Conservation (phyloP, 2,113 vertebrate species). For the Glareola pratincola region DNA sequence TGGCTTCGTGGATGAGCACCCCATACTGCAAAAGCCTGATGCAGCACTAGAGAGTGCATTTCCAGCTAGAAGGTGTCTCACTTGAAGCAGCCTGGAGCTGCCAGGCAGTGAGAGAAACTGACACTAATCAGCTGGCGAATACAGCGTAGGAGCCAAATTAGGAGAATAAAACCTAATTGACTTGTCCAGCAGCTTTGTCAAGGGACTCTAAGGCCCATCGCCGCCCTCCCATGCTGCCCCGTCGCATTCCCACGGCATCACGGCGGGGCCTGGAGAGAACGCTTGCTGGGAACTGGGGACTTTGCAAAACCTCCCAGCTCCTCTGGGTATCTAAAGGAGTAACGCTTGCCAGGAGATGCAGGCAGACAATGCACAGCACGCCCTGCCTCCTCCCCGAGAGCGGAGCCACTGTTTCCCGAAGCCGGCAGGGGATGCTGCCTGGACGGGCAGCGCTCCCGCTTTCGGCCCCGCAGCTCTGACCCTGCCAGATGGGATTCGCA, state of each 20-base stretch:
- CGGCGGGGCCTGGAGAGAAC: rapidly evolving
- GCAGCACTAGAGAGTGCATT: not conserved
- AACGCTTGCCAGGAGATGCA: not conserved
- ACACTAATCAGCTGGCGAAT: not conserved
- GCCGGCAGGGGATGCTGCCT: not conserved
- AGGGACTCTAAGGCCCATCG: not conserved
- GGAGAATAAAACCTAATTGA: not conserved
- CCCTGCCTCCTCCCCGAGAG: not conserved
- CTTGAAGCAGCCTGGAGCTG: not conserved
- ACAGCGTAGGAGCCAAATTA: not conserved
- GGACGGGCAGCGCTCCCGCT: not conserved
- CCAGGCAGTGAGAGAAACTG: not conserved
- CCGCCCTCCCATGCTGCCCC: not conserved
- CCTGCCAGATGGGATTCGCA: not conserved
- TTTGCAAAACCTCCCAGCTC: not conserved
- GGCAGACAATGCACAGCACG: not conserved
- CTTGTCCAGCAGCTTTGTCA: not conserved
- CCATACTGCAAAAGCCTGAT: not conserved
- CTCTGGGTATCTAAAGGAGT: not conserved
- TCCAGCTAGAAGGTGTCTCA: not conserved
- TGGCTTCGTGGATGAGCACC: not conserved
- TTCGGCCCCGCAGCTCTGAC: rapidly evolving
- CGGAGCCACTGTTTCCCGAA: rapidly evolving
- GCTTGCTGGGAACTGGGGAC: not conserved
- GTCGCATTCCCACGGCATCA: not conserved